Conservation (phyloP, 37 sponge, comb jelly and placozoan species). For the Agelas oroides region DNA sequence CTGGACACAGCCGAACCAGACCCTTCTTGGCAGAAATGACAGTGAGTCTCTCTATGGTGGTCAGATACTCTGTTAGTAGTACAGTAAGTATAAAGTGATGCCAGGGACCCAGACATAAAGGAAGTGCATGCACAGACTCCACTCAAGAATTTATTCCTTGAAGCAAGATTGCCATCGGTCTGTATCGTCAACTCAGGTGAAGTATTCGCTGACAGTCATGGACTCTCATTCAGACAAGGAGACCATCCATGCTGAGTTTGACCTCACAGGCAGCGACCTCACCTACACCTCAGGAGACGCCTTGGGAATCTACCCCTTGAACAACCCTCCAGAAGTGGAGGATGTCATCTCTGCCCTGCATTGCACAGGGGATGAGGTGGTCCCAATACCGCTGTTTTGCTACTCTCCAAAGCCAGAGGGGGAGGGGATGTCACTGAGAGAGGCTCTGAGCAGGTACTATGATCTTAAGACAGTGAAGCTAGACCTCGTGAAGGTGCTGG, state of each 20-base stretch:
- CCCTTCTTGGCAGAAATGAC: slow-evolving; percentile 52
- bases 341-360: slow-evolving; percentile 35
- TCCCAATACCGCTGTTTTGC: slow-evolving; percentile 36
- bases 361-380: neutral
- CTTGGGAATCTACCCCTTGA: slow-evolving; percentile 58
- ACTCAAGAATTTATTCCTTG: no score
- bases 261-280: slow-evolving; percentile 51
- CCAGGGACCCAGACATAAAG: no score
- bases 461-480: slow-evolving; percentile 54
- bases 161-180: no score
- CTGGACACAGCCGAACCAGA: slow-evolving; percentile 32
- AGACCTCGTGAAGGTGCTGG: slow-evolving; percentile 46
- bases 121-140: no score
- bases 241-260: slow-evolving; percentile 63
- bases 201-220: slow-evolving; percentile 30
- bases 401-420: slow-evolving; percentile 56
- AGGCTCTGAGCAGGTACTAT: slow-evolving; percentile 56
- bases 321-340: slow-evolving; percentile 61
- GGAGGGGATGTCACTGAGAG: slow-evolving; percentile 27
- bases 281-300: slow-evolving; percentile 68
- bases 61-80: no score
- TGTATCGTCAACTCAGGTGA: slow-evolving; percentile 17
- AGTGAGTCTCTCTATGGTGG: slow-evolving; percentile 41
- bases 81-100: no score
- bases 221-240: slow-evolving; percentile 45